Percentiles rank a stretch among this genome's conserved stretches.
Evolutionary conservation across 2,888 invertebrate species (phyloP).

Genomic region (Ennomos fuscantarius): DNA sequence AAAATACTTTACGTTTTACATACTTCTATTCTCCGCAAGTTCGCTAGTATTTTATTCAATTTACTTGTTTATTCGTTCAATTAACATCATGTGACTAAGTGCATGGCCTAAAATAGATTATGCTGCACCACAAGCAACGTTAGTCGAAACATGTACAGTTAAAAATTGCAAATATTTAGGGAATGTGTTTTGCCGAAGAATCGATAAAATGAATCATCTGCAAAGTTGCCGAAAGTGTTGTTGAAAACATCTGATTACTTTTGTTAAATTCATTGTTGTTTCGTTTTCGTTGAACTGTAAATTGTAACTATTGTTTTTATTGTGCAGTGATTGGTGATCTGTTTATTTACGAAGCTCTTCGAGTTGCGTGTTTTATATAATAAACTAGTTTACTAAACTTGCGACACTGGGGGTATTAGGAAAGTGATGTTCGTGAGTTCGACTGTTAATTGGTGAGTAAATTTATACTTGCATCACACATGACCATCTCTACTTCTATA

Average conservation of each 20-base stretch:
- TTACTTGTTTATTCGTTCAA: conserved; percentile 52
- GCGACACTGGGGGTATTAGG: conserved; percentile 17
- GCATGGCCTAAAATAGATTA: conserved; percentile 45
- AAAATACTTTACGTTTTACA: conserved; percentile 13
- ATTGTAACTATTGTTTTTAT: neutral
- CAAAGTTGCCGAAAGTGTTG: conserved; percentile 17
- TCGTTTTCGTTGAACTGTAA: conserved; percentile 6
- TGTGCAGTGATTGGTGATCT: conserved; percentile 6
- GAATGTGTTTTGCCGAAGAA: conserved; percentile 18
- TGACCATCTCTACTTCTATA: too few relatives aligned
- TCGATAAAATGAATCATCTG: conserved; percentile 18
- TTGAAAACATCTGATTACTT: conserved; percentile 13
- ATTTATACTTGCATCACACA: neutral
- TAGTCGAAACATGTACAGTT: neutral
- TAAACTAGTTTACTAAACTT: conserved; percentile 5
- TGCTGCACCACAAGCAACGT: conserved; percentile 5
- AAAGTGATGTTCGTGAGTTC: conserved; percentile 8
- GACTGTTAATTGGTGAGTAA: conserved; percentile 12
- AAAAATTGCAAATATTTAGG: conserved; percentile 6
- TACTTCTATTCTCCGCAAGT: conserved; percentile 7
- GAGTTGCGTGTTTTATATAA: conserved; percentile 12
- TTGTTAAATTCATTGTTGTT: conserved; percentile 6
- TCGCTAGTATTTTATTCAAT: conserved; percentile 44
- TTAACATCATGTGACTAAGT: conserved; percentile 61
- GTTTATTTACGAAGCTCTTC: neutral